phyloP scores from a whole-genome alignment of 1,140 invertebrate species.

The Drosophila arizonae region DNA sequence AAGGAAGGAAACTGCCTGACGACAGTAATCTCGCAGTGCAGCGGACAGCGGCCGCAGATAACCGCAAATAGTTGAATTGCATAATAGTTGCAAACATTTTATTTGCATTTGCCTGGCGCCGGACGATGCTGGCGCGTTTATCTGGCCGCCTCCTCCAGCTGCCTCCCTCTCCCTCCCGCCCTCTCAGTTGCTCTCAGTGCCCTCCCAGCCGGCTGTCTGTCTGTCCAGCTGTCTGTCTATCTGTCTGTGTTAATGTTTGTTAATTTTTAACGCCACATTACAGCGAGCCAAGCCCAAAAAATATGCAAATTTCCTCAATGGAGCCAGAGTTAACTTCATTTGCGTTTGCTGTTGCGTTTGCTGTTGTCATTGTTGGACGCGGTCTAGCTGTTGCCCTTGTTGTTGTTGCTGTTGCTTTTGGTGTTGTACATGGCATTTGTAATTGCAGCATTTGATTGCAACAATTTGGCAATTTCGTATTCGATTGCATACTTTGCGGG shows the following conservation, averaged over 20 bases:
- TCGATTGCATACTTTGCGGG: conserved; percentile 37
- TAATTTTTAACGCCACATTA: conserved; percentile 54
- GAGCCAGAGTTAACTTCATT: conserved; percentile 37
- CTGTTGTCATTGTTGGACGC: no score
- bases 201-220: neutral
- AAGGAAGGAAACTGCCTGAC: conserved; percentile 36
- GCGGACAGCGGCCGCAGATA: conserved; percentile 38
- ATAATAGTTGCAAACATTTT: conserved; percentile 63
- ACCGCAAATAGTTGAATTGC: conserved; percentile 62
- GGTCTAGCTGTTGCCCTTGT: neutral
- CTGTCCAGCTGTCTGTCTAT: conserved; percentile 8
- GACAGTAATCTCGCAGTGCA: conserved; percentile 47
- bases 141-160: conserved; percentile 13
- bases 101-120: conserved; percentile 48
- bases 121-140: conserved; percentile 33
- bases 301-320: conserved; percentile 40
- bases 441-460: conserved; percentile 38
- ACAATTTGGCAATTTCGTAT: conserved; percentile 35
- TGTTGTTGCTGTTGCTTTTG: conserved; percentile 1
- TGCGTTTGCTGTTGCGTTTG: conserved; percentile 17
- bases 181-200: no score
- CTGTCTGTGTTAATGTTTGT: conserved; percentile 52
- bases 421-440: conserved; percentile 31
- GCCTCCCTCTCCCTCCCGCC: neutral
- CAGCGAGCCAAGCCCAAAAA: conserved; percentile 40